phyloP scores from a whole-genome alignment of 2,888 invertebrate species.

The Leptogaster cylindrica region DNA sequence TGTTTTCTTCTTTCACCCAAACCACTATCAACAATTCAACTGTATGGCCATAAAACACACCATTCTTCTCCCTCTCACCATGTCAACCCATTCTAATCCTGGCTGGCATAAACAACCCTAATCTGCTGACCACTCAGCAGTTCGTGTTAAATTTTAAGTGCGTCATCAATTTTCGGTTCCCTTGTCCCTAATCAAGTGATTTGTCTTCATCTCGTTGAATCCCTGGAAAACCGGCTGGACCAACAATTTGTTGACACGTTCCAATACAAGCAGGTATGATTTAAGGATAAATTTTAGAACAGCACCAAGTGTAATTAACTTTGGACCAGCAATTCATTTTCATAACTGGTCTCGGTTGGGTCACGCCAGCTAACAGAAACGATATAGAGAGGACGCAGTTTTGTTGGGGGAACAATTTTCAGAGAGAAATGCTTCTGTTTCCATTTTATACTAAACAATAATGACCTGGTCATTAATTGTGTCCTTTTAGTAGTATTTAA shows the following conservation, averaged over 20 bases:
- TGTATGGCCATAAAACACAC: too few species aligned
- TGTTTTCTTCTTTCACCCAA: too few species aligned
- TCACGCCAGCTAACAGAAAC: background rate
- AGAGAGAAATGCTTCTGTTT: background rate
- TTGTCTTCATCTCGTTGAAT: conserved; percentile 11
- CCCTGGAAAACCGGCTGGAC: background rate
- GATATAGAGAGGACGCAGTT: background rate
- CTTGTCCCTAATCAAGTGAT: conserved; percentile 15
- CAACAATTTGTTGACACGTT: conserved; percentile 19
- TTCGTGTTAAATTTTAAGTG: conserved; percentile 21
- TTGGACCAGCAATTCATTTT: background rate
- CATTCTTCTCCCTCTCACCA: background rate
- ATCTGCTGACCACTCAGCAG: background rate
- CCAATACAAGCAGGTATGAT: conserved; percentile 3
- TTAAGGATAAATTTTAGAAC: conserved; percentile 14
- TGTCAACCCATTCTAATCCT: background rate
- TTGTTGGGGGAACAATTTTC: background rate
- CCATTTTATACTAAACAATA: background rate
- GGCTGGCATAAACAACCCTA: background rate
- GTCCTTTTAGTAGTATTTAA: too few species aligned
- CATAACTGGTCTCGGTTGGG: background rate
- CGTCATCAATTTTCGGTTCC: conserved; percentile 19
- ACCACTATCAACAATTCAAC: too few species aligned
- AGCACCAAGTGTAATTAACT: conserved; percentile 11
- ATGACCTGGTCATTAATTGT: conserved; percentile 16